phyloP scores from a whole-genome alignment of 2,888 invertebrate genomes.

The Bellardia pandia region DNA sequence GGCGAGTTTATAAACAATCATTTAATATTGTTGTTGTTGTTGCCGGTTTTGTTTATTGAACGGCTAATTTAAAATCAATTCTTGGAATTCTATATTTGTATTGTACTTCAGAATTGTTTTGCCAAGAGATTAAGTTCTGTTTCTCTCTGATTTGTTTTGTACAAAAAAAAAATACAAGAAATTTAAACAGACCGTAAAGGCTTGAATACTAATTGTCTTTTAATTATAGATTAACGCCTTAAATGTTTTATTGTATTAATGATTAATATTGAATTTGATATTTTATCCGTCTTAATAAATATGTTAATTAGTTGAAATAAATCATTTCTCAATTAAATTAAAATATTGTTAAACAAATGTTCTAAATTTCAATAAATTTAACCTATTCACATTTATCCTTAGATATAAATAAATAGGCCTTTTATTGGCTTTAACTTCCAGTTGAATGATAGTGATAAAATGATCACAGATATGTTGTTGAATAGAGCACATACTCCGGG shows the following conservation, averaged over 20 bases:
- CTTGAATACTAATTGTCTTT: slow-evolving; percentile 62
- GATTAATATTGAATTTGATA: slow-evolving; percentile 36
- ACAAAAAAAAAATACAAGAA: background rate
- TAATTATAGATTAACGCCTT: slow-evolving; percentile 72
- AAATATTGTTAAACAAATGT: background rate
- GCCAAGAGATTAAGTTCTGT: slow-evolving; percentile 39
- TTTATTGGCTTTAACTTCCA: too few species aligned
- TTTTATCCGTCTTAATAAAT: slow-evolving; percentile 4
- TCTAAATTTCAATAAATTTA: background rate
- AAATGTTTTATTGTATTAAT: slow-evolving; percentile 51
- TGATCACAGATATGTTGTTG: too few species aligned
- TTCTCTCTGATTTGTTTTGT: background rate
- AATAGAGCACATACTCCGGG: too few species aligned
- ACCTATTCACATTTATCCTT: too few species aligned
- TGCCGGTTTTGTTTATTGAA: slow-evolving; percentile 39
- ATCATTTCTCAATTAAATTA: slow-evolving; percentile 40
- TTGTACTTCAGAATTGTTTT: slow-evolving; percentile 39
- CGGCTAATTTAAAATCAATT: slow-evolving; percentile 70
- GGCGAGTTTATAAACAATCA: slow-evolving; percentile 56
- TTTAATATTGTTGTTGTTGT: slow-evolving; percentile 43
- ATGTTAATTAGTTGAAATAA: slow-evolving; percentile 50
- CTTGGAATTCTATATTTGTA: slow-evolving; percentile 63
- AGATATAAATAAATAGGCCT: too few species aligned
- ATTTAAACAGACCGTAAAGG: slow-evolving; percentile 8
- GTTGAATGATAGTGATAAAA: too few species aligned